Evolutionary conservation across 2,113 vertebrate genomes (phyloP), one percentile per base, ranked within the genome.

Genomic region (Nasalis larvatus): DNA sequence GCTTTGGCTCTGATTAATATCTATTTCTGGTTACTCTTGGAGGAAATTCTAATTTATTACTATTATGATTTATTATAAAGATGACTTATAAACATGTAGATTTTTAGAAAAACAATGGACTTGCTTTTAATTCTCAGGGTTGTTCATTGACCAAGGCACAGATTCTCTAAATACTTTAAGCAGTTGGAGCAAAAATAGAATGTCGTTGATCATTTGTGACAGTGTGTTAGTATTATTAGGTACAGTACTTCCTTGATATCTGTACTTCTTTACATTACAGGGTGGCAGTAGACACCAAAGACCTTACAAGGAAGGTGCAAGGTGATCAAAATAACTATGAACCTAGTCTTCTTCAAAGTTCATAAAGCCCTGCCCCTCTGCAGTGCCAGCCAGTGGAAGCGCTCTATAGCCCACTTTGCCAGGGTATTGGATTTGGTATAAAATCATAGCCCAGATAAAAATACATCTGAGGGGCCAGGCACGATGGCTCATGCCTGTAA

Each of bases 51-150:
- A 58, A 93, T 94, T 97, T 95, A 89, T 47, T 47, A 85, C 6
- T 91, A 54, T 93, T 85, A n/a, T 73, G 82, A 97, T 89, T 89
- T 92, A 86, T 97, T 96, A 54, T 78, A 63, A 69, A 97, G 47
- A 93, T 97, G 1, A 97, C 96, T 97, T 95, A 94, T 77, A 88
- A 63, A 63, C 91, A 87, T 6, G 21, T 60, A 91, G 73, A 91
- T 76, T 95, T 98, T 77, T n/a, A 71, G 76, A 92, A 98, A 97
- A 97, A 86, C 25, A 97, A 63, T 54, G 49, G 52, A 16, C 73
- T 96, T 93, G 35, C 60, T 89, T 87, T 52, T 90, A 89, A 95
- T 96, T 92, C 93, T 60, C 96, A 96, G 60, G 87, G 35, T 63
- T 94, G 45, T 96, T 97, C 68, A 60, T 93, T 98, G 92, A 42